Evolutionary conservation across 2,888 invertebrate genomes (phyloP).

Genomic region (Venustoraphidia nigricollis): DNA sequence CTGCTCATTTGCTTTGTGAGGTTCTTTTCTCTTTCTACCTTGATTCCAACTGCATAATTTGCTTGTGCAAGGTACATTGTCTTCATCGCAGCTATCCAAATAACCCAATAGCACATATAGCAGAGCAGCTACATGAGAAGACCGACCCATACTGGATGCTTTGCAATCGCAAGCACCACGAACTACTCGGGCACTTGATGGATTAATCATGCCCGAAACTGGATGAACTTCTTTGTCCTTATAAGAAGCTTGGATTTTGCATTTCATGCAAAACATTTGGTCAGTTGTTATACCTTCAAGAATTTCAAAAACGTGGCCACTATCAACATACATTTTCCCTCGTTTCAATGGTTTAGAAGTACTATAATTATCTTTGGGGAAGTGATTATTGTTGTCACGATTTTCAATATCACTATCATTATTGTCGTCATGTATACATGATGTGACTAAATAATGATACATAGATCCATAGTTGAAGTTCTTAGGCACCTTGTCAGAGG

Average conservation of each 20-base stretch:
- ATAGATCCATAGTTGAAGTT: slow-evolving; percentile 5
- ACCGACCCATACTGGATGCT: too few relatives aligned
- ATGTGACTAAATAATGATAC: slow-evolving; percentile 7
- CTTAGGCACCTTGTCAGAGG: slow-evolving; percentile 2
- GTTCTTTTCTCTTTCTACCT: slow-evolving; percentile 10
- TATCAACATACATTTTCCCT: slow-evolving; percentile 9
- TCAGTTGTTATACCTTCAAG: slow-evolving; percentile 3
- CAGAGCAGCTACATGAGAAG: too few relatives aligned
- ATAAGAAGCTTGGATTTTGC: slow-evolving; percentile 8
- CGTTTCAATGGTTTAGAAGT: slow-evolving; percentile 9
- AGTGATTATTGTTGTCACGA: background rate
- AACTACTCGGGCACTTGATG: slow-evolving; percentile 3
- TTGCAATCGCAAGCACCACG: too few relatives aligned
- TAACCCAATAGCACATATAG: slow-evolving; percentile 9
- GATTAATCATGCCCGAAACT: slow-evolving; percentile 7
- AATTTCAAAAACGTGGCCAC: slow-evolving; percentile 7
- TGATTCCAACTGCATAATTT: slow-evolving; percentile 12
- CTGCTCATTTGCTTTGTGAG: slow-evolving; percentile 9
- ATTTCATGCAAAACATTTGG: slow-evolving; percentile 8
- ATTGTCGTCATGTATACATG: slow-evolving; percentile 4
- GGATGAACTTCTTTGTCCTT: slow-evolving; percentile 6
- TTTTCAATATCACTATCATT: slow-evolving; percentile 4
- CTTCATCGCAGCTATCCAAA: slow-evolving; percentile 7
- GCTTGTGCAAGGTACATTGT: slow-evolving; percentile 10
- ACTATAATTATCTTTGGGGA: slow-evolving; percentile 6